Evolutionary conservation across 1,140 invertebrate species (phyloP), one percentile per base, ranked within the genome.

Genomic region (Spodoptera litura): DNA sequence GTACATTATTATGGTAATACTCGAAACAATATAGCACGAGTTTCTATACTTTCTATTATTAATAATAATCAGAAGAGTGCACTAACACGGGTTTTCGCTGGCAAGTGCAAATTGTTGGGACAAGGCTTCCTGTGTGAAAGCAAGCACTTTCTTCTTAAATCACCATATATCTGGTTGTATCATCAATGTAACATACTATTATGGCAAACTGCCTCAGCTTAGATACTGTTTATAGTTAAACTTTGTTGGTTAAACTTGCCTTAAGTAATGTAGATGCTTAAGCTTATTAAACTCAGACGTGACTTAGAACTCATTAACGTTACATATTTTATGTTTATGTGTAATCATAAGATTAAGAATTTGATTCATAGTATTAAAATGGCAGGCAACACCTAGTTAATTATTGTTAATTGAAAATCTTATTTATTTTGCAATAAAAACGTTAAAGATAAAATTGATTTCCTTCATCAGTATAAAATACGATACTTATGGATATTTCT

Each of bases 151-250:
- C 72, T 74, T 74, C 56, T 25, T 49, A 58, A 74, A 74, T 74
- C 72, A 62, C 58, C 56, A 62, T 61, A 74, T 52, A 74, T 74
- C 44, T 51, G 72, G 58, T 53, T 70, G 66, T 49, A 74, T 74
- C 72, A 74, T 74, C 72, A 62, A 15, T 27, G 56, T 62, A 74
- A 74, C 56, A 74, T 49, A 74, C 72, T 61, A 74, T 74, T 74
- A 74, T 49, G 58, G 56, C 51, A 74, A 74, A 74, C 72, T 20
- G 38, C 56, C n/a, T n/a, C 20, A 13, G 44, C 44, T 62, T 74
- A 61, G 44, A 52, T 73, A 49, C 44, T 20, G 71, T 49, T 27
- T 35, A 0, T 15, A n/a, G 56, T 64, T 64, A 64, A 35, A 64
- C 38, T 38, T 49, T 70, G 15, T 52, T 25, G 66, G 49, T 27